Percentiles rank a stretch among this genome's conserved stretches.
Conservation (phyloP, 2,888 invertebrate species). For the Chaetogeoica ovagalla region DNA sequence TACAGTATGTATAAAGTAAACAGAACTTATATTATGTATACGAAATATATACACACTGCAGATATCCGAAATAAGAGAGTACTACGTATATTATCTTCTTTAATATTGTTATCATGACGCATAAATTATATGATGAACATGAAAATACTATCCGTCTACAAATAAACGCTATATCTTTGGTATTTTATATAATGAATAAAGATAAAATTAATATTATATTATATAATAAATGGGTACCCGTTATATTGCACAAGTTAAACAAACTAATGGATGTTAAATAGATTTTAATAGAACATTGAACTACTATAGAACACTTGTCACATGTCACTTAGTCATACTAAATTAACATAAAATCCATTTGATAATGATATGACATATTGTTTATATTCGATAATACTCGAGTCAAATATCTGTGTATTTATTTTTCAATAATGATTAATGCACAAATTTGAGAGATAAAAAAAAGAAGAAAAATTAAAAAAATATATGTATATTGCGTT, state of each 20-base stretch:
- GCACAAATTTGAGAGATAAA: neutral
- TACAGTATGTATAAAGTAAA: too few relatives aligned
- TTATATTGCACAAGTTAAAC: neutral
- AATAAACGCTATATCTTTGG: neutral
- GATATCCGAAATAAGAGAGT: neutral
- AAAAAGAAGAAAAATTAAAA: neutral
- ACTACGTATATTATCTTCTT: neutral
- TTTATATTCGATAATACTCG: neutral
- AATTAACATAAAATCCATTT: neutral
- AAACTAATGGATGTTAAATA: conserved; percentile 1
- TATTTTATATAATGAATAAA: neutral
- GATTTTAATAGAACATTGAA: conserved; percentile 16
- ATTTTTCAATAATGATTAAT: neutral
- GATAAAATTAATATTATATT: too few relatives aligned
- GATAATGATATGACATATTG: neutral
- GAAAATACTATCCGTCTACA: neutral
- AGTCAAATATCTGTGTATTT: neutral
- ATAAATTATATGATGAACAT: neutral
- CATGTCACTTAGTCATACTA: neutral
- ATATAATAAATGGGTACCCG: too few relatives aligned
- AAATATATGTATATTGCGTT: too few relatives aligned
- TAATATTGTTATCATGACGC: neutral
- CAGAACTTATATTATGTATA: too few relatives aligned
- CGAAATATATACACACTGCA: too few relatives aligned
- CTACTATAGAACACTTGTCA: neutral